Conservation (phyloP, 2,113 vertebrate species). For the Pao palembangensis region DNA sequence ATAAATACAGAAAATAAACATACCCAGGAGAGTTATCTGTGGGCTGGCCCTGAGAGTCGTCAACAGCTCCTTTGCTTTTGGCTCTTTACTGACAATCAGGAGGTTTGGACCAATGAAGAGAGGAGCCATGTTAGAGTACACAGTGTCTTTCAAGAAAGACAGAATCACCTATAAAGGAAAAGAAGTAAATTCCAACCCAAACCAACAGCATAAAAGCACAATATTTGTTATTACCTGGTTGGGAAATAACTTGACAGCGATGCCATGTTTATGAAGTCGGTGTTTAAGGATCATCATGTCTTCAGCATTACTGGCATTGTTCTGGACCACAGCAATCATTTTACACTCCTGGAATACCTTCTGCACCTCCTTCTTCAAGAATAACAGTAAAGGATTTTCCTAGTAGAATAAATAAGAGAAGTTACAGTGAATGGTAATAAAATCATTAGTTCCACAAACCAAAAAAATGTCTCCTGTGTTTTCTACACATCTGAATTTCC, state of each 20-base stretch:
- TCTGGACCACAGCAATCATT: constrained; percentile 87
- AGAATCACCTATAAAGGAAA: constrained; percentile 72
- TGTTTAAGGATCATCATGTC: constrained; percentile 77
- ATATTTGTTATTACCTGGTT: constrained; percentile 73
- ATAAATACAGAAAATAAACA: constrained; percentile 3
- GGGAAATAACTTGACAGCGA: constrained; percentile 80
- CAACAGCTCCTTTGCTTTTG: constrained; percentile 85
- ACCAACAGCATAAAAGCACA: too few relatives aligned
- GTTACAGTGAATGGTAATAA: not conserved
- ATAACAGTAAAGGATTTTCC: constrained; percentile 66
- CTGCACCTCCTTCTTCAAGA: constrained; percentile 73
- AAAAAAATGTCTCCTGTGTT: too few relatives aligned
- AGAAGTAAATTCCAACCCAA: not conserved
- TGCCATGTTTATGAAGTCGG: constrained; percentile 76
- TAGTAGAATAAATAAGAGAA: constrained; percentile 37
- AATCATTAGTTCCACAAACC: not conserved
- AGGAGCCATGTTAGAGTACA: constrained; percentile 79
- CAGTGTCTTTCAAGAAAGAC: constrained; percentile 73
- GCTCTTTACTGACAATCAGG: constrained; percentile 82
- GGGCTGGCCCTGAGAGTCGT: constrained; percentile 72
- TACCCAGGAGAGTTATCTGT: constrained; percentile 84
- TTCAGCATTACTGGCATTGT: constrained; percentile 68
- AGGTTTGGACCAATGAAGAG: constrained; percentile 82
- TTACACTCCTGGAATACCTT: constrained; percentile 73
- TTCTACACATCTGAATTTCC: too few relatives aligned